Evolutionary conservation across 30 jellyfish, hydroid and myxozoan genomes (phyloP), one percentile per base, ranked within the genome.

Genomic region (Aurelia sp.): DNA sequence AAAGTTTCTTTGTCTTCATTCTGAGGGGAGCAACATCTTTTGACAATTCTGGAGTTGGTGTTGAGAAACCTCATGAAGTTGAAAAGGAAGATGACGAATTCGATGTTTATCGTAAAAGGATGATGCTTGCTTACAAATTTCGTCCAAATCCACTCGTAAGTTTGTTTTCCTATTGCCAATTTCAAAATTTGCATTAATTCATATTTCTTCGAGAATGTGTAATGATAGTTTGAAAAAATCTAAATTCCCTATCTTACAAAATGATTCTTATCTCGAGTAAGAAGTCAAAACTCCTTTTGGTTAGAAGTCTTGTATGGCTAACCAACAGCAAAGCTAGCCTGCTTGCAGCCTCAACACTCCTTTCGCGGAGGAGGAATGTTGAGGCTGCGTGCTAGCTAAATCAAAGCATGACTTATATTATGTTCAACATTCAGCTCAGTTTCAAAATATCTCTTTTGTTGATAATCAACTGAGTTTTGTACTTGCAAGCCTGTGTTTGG

Each of bases 111-210:
- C 92, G 99, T 22, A 94, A 94, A 50, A 67, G 99, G 65, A 94
- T 94, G 99, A 94, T 94, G 99, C 90, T 94, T 62, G 97, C 99
- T 17, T 94, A 94, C 76, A 88, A 85, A 78, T 94, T 94, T 88
- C 61, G 99, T 6, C 99, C 99, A 10, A 94, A 94, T 63, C 99
- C 99, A 10, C 77, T 94, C 92, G 99, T 94, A 78, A 61, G 97
- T 82, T 20, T 3, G 4, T 52, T 59, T 20, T 20, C 22, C 21
- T 18, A 16, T 31, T 35, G 11, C 31, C 82, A 0, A 17, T 10
- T 22, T 7, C 30, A 22, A 5, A 70, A 30, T 16, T 17, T 7
- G 44, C 3, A 4, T 60, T 47, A 71, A 44, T 44, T 44, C 15
- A 13, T 4, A 44, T 44, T 5, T 0, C 55, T 44, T 44, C 16